A percentile compares a stretch with the other conserved stretches of the same genome.
Evolutionary conservation across 2,797 vertebrate species (phyloP).

Genomic region (Sebastes goodei): DNA sequence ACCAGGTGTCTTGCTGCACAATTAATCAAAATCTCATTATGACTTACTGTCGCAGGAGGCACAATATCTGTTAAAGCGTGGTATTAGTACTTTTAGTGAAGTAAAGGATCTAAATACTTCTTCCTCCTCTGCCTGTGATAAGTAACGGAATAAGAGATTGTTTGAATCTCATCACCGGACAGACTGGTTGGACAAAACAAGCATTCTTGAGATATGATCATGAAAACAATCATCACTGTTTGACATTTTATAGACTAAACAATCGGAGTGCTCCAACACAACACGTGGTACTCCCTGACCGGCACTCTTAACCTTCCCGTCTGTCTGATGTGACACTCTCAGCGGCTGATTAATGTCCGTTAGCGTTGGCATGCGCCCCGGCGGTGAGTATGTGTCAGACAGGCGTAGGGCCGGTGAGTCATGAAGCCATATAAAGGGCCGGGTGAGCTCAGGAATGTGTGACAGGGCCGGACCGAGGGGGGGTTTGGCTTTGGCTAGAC

Average conservation of each 20-base stretch:
- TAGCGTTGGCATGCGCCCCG: neutral
- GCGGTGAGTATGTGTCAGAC: constrained; percentile 22
- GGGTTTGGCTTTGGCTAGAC: neutral
- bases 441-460: constrained; percentile 70
- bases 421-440: constrained; percentile 60
- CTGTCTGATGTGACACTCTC: constrained; percentile 6
- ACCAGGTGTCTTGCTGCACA: no score
- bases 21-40: accelerated
- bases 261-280: neutral
- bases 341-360: constrained; percentile 12
- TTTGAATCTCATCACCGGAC: no score
- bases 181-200: no score
- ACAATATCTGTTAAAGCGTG: no score
- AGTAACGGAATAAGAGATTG: no score
- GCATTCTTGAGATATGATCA: no score
- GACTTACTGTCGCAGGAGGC: no score
- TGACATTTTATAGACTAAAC: neutral
- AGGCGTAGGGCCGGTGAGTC: constrained; percentile 45
- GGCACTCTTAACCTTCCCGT: neutral
- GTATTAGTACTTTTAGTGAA: no score
- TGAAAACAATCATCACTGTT: neutral
- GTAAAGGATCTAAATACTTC: no score
- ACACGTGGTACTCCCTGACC: neutral
- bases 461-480: constrained; percentile 31
- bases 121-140: no score